These are phyloP conservation scores for Alcis repandata DNA, from an alignment of 2,888 invertebrate genomes.

Conservation along the genomic window DNA sequence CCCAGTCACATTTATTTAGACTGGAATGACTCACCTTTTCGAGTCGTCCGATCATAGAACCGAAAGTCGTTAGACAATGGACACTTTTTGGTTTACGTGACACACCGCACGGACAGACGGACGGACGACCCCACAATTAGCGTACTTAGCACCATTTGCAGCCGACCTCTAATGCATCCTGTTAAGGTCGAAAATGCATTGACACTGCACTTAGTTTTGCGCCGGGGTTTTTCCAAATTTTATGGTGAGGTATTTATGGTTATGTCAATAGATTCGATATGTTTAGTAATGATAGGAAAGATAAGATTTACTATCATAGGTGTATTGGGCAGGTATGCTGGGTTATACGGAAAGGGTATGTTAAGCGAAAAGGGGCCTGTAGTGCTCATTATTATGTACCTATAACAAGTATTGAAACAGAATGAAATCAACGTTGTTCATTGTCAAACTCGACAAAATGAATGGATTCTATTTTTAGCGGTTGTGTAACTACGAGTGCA, in stretches of 20 bases:
- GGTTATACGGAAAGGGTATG: background rate
- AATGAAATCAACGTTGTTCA: too few species aligned
- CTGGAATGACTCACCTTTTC: too few species aligned
- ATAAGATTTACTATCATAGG: background rate
- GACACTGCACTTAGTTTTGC: conserved; percentile 17
- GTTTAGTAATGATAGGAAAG: conserved; percentile 1
- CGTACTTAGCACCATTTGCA: conserved; percentile 22
- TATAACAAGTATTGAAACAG: too few species aligned
- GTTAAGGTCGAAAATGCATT: conserved; percentile 31
- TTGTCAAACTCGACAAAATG: too few species aligned
- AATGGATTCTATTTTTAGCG: too few species aligned
- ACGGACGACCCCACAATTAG: conserved; percentile 30
- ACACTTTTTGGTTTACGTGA: conserved; percentile 50
- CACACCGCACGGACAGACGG: conserved; percentile 47
- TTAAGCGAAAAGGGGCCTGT: background rate
- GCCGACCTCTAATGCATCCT: conserved; percentile 22
- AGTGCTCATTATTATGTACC: too few species aligned
- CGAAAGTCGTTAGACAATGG: conserved; percentile 23
- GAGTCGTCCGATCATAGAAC: background rate
- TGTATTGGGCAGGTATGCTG: background rate
- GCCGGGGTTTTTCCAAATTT: conserved; percentile 20
- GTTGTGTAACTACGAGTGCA: too few species aligned
- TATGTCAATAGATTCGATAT: conserved; percentile 10
- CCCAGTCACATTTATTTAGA: too few species aligned
- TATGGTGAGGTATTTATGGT: conserved; percentile 8